phyloP scores from a whole-genome alignment of 1,140 invertebrate genomes.

The Drosophila pruinosa region DNA sequence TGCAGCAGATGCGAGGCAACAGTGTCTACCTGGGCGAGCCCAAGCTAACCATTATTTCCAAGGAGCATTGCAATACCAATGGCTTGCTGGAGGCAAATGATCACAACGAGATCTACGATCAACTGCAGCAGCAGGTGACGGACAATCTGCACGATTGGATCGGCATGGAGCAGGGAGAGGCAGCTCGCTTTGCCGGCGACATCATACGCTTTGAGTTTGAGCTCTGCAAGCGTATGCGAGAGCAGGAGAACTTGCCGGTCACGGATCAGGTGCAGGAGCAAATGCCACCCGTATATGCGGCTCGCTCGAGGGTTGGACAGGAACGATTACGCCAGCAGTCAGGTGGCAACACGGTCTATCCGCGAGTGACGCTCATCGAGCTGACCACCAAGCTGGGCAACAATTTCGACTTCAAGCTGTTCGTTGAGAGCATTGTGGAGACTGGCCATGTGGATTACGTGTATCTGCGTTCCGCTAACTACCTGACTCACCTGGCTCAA shows the following conservation, averaged over 20 bases:
- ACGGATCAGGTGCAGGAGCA: conserved; percentile 6
- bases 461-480: conserved; percentile 51
- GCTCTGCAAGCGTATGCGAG: conserved; percentile 64
- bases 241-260: conserved; percentile 23
- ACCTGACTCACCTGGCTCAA: conserved; percentile 54
- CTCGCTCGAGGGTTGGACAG: conserved; percentile 50
- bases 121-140: conserved; percentile 51
- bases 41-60: conserved; percentile 59
- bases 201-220: conserved; percentile 75
- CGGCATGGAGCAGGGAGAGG: conserved; percentile 42
- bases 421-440: conserved; percentile 55
- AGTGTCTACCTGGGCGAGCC: conserved; percentile 71
- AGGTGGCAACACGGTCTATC: conserved; percentile 8
- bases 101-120: conserved; percentile 35
- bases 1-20: conserved; percentile 49
- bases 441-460: conserved; percentile 24
- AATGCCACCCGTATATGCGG: neutral
- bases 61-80: conserved; percentile 55
- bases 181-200: conserved; percentile 56
- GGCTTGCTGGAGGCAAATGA: conserved; percentile 15
- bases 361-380: conserved; percentile 30
- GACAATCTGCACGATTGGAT: conserved; percentile 62
- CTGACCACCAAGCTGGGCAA: conserved; percentile 44
- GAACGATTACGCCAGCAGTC: conserved; percentile 48
- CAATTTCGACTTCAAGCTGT: conserved; percentile 54